Percentiles rank a stretch among this genome's conserved stretches.
Conservation (phyloP, 2,113 vertebrate species). For the Oncorhynchus tshawytscha region DNA sequence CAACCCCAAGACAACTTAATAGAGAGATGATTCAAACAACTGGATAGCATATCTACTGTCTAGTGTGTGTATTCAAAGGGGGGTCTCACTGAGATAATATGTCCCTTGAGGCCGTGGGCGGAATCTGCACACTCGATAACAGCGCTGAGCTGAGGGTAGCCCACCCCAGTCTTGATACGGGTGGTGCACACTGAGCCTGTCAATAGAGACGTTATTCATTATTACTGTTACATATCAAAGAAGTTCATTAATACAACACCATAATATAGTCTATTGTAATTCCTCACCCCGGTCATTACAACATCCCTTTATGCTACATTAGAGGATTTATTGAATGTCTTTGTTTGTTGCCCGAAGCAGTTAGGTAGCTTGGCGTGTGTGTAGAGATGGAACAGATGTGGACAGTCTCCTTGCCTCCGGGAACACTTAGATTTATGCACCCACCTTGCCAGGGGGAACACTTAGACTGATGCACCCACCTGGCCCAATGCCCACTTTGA, state of each 20-base stretch:
- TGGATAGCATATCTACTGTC: neutral
- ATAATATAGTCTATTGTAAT: too few species aligned
- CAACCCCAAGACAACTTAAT: neutral
- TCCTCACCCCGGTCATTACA: neutral
- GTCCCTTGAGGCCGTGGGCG: slow-evolving; percentile 95
- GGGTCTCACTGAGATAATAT: slow-evolving; percentile 94
- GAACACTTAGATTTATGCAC: neutral
- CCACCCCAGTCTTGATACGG: slow-evolving; percentile 96
- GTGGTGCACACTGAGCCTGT: slow-evolving; percentile 97
- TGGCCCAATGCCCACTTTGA: slow-evolving; percentile 98
- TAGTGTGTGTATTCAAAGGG: neutral
- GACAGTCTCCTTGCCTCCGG: neutral
- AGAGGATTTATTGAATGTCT: neutral
- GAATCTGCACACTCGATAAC: slow-evolving; percentile 99
- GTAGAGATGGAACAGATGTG: neutral
- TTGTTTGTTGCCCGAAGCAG: neutral
- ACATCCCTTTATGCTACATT: neutral
- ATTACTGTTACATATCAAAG: neutral
- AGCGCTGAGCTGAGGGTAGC: slow-evolving; percentile 95
- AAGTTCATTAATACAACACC: neutral
- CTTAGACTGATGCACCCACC: slow-evolving; percentile 65
- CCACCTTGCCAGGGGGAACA: too few species aligned
- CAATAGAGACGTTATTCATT: neutral
- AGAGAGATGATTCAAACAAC: neutral
- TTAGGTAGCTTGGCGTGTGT: neutral